Conservation (phyloP, 2,888 invertebrate genomes). For the Eristalinus aeneus region DNA sequence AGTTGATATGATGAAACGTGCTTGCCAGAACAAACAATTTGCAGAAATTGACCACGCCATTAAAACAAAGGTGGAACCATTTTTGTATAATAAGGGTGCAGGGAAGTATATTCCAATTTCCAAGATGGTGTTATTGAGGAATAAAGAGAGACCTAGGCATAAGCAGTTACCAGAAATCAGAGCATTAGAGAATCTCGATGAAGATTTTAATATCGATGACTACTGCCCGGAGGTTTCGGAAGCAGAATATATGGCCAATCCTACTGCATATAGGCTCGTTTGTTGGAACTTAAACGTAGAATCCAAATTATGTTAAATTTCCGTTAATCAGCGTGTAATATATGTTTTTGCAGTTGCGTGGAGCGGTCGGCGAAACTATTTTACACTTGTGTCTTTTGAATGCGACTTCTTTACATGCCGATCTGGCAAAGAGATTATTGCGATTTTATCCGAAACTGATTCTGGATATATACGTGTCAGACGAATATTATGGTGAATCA, state of each 20-base stretch:
- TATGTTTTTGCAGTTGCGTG: constrained; percentile 85
- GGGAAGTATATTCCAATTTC: constrained; percentile 95
- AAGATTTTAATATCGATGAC: constrained; percentile 91
- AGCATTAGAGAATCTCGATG: constrained; percentile 91
- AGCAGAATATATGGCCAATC: constrained; percentile 84
- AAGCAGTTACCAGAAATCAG: constrained; percentile 89
- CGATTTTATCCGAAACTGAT: constrained; percentile 97
- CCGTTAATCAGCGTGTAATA: background rate
- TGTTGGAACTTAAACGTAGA: constrained; percentile 93
- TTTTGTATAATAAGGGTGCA: constrained; percentile 95
- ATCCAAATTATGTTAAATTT: constrained; percentile 5
- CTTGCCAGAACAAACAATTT: constrained; percentile 93
- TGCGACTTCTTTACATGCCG: constrained; percentile 94
- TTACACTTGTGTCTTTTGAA: constrained; percentile 96
- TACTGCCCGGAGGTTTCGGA: constrained; percentile 86
- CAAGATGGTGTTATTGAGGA: constrained; percentile 92
- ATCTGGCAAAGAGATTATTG: constrained; percentile 94
- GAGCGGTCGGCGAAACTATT: constrained; percentile 97
- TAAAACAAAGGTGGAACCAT: constrained; percentile 93
- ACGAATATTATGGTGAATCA: constrained; percentile 98
- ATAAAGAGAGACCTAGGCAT: constrained; percentile 91
- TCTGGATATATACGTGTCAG: constrained; percentile 96
- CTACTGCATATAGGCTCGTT: constrained; percentile 89
- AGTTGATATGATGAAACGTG: constrained; percentile 95
- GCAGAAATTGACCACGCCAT: constrained; percentile 96